Base-by-base conservation (phyloP, 2,113 vertebrate species). In the Ginglymostoma cirratum region DNA sequence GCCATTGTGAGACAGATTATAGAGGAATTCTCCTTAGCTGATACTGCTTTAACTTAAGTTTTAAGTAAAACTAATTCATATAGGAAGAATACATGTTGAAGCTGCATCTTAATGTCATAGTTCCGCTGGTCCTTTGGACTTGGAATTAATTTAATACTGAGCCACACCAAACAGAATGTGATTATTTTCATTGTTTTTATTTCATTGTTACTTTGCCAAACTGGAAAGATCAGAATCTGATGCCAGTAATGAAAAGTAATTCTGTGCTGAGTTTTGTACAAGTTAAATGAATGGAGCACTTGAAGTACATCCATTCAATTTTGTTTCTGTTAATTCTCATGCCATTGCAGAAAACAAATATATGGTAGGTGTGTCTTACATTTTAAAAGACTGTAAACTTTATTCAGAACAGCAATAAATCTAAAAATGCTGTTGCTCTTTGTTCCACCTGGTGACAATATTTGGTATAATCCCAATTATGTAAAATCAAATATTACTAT, bases 401-500 rank as follows among this genome's bases (percentile, higher is more conserved):
- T 38, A 93, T 38, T 67, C 34, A 93, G 66, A 38, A 19, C 87
- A 92, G 52, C 30, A 65, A 38, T 8, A 17, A 23, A 85, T 14
- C 27, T 66, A 38, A n/a, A 93, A 66, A 15, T 92, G 15, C 17
- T 5, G 21, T 66, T 92, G 89, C 30, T 92, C 89, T 38, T 92
- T 92, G 89, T 92, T 92, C 89, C 89, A 93, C 89, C 61, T 93
- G 38, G 61, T 93, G 89, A 67, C 61, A 93, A 93, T 17, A 66
- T 93, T 66, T 93, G 61, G 89, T 66, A 93, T 93, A 93, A 38
- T 66, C 34, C 61, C 61, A 15, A 66, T 93, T 21, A 61, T 38
- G 15, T 17, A 93, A 93, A 66, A 23, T 66, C 34, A n/a, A 38
- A 66, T 15, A 5, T 3, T 30, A 7, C 45, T 30, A 30, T 30